Base-by-base conservation (phyloP, 1,140 invertebrate genomes). In the Drosophila equinoxialis region DNA sequence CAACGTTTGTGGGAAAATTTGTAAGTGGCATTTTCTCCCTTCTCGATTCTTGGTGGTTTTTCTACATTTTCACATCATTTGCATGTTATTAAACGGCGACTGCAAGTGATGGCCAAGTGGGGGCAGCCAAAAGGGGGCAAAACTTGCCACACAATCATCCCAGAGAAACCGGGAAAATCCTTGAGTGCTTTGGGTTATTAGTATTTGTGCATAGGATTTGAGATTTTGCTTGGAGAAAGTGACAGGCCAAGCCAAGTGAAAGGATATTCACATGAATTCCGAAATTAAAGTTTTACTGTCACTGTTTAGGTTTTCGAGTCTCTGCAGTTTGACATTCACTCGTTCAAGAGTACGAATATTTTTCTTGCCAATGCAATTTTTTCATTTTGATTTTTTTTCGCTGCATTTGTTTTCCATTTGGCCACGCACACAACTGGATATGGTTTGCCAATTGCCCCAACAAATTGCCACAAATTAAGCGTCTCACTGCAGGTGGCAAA, bases 401-500 rank as follows among this genome's bases (percentile, higher is more conserved):
- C 20, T 37, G 35, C 35, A 37, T 48, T 14, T 48, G 7, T 33
- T 23, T 13, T 17, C 20, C 37, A 73, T 41, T 33, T 30, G 64
- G 45, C 65, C 37, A 75, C 73, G 59, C 73, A 75, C 73, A 68
- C 20, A 55, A 51, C 63, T 35, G 51, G 33, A 35, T 67, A 42
- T 58, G 57, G 41, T 11, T 51, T 60, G 57, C 45, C 26, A 30
- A 23, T 26, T 61, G 59, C 65, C 57, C 42, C 78, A 71, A 85
- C 74, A 85, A 85, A 85, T 85, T 86, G 81, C 67, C 71, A 81
- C 75, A 81, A 86, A 86, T 86, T 86, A 79, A 79, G 65, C 65
- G 51, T 54, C 54, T 39, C 73, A 58, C 73, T 65, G 71, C 81
- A 85, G 81, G 81, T 85, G 81, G 81, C 77, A 68, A 74, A 30